A percentile compares a stretch with the other conserved stretches of the same genome.
These are phyloP conservation scores for Ochotona curzoniae DNA, from an alignment of 2,113 vertebrate species.

Conservation along the genomic window DNA sequence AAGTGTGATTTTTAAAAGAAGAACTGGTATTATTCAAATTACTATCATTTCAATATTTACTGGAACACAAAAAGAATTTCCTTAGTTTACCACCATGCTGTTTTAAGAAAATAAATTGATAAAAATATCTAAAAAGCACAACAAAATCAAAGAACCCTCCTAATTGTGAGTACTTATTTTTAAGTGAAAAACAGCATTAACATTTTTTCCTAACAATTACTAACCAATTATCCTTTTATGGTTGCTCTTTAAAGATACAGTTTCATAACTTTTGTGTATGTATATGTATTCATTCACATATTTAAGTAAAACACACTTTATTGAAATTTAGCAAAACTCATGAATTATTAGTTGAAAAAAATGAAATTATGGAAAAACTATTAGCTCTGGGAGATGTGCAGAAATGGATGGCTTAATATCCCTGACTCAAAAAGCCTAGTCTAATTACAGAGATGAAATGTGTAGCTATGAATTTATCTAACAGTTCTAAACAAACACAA, in stretches of 20 bases:
- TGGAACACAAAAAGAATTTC: background rate
- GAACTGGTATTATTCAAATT: background rate
- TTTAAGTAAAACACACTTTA: slow-evolving; percentile 36
- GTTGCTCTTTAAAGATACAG: background rate
- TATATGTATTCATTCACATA: background rate
- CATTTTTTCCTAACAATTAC: background rate
- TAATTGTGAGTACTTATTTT: background rate
- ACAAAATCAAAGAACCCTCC: background rate
- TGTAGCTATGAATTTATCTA: background rate
- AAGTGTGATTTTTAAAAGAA: slow-evolving; percentile 7
- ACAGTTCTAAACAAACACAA: background rate
- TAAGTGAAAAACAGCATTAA: slow-evolving; percentile 10
- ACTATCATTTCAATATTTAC: background rate
- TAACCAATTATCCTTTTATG: background rate
- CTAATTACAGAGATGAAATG: background rate
- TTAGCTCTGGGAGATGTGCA: background rate
- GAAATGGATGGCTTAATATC: too few relatives aligned
- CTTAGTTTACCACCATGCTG: background rate
- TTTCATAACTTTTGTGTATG: background rate
- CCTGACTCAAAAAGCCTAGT: background rate
- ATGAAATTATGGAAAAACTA: background rate
- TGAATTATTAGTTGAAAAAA: slow-evolving; percentile 24
- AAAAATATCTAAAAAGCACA: slow-evolving; percentile 13
- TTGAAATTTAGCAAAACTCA: background rate
- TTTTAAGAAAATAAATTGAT: background rate